Percentiles rank a stretch among this genome's conserved stretches.
Evolutionary conservation across 2,888 invertebrate species (phyloP).

Genomic region (Fragum fragum): DNA sequence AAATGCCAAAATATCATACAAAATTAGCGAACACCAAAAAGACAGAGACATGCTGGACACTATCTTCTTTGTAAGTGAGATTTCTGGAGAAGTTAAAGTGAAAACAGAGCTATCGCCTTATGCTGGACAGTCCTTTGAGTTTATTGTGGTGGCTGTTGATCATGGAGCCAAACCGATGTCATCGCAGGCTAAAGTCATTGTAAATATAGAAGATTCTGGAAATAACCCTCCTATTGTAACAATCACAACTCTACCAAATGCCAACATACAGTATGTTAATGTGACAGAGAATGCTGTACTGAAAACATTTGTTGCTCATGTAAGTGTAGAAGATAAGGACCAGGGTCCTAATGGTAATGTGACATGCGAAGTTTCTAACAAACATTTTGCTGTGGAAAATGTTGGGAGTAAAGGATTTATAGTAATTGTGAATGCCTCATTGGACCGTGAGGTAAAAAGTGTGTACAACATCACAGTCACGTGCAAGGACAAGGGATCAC

Average conservation of each 20-base stretch:
- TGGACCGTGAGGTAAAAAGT: conserved; percentile 78
- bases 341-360: conserved; percentile 94
- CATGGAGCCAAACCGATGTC: conserved; percentile 74
- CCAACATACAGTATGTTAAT: conserved; percentile 59
- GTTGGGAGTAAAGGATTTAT: conserved; percentile 79
- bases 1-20: conserved; percentile 89
- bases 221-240: conserved; percentile 93
- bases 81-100: conserved; percentile 77
- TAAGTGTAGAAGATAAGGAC: conserved; percentile 94
- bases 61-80: conserved; percentile 73
- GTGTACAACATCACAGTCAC: conserved; percentile 87
- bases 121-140: conserved; percentile 70
- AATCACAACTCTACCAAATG: conserved; percentile 61
- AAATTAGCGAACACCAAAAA: conserved; percentile 79
- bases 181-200: conserved; percentile 75
- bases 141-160: conserved; percentile 80
- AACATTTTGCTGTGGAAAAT: conserved; percentile 55
- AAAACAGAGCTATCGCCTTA: conserved; percentile 72
- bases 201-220: conserved; percentile 93
- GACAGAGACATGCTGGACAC: conserved; percentile 59
- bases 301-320: conserved; percentile 90
- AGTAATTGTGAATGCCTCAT: conserved; percentile 87
- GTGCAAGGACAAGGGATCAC: conserved; percentile 88
- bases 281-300: conserved; percentile 76
- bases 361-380: conserved; percentile 66